Conservation (phyloP, 1,140 invertebrate species). For the Goniozus legneri region DNA sequence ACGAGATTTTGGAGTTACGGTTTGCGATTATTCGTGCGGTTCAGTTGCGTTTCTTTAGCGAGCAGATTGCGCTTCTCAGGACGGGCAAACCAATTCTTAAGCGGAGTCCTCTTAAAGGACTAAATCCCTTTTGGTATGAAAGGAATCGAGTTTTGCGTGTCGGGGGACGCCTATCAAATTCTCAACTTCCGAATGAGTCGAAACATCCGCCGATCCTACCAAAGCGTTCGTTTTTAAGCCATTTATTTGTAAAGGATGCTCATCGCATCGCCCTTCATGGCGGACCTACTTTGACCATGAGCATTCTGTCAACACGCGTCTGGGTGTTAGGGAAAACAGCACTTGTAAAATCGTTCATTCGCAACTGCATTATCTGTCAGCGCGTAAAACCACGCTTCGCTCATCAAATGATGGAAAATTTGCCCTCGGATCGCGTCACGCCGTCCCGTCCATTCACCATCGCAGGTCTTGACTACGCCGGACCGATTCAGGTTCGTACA, state of each 20-base stretch:
- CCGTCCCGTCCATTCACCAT: constrained; percentile 22
- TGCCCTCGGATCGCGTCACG: constrained; percentile 7
- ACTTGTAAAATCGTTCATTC: constrained; percentile 21
- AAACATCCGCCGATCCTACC: constrained; percentile 8
- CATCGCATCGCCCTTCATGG: constrained; percentile 29
- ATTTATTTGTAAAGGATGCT: constrained; percentile 20
- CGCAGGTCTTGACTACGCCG: constrained; percentile 37
- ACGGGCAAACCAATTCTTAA: background rate
- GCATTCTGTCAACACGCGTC: constrained; percentile 20
- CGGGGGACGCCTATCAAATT: background rate
- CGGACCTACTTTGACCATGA: constrained; percentile 20
- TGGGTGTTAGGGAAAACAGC: constrained; percentile 24
- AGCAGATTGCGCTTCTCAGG: background rate
- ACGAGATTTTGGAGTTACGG: background rate
- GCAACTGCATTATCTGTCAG: constrained; percentile 14
- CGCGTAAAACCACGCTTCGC: background rate
- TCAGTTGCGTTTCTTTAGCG: background rate
- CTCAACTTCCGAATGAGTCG: background rate
- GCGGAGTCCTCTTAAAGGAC: background rate
- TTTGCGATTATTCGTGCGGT: background rate
- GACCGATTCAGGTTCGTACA: constrained; percentile 29
- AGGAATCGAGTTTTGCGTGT: background rate
- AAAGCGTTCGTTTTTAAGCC: background rate
- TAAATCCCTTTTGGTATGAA: constrained; percentile 7
- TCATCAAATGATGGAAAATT: constrained; percentile 19